Evolutionary conservation across 1,140 invertebrate genomes (phyloP).

Genomic region (Popillia japonica): DNA sequence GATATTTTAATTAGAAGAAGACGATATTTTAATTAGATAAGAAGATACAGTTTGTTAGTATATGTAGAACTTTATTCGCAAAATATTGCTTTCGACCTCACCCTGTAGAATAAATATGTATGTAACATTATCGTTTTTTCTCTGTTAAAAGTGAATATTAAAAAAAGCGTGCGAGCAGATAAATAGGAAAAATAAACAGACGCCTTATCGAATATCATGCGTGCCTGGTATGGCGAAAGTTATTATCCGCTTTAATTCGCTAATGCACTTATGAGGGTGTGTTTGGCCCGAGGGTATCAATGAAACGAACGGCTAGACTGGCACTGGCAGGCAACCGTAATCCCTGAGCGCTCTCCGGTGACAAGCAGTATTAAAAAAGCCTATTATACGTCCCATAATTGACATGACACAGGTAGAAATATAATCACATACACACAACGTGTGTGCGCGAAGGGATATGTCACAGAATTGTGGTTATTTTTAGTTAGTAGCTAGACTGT

Average conservation of each 20-base stretch:
- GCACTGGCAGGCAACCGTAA: constrained; percentile 28
- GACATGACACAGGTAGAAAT: constrained; percentile 34
- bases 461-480: background rate
- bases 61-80: background rate
- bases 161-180: constrained; percentile 29
- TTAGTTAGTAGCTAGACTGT: too few species aligned
- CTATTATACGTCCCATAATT: constrained; percentile 35
- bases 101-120: constrained; percentile 18
- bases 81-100: background rate
- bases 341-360: constrained; percentile 19
- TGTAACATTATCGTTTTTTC: constrained; percentile 32
- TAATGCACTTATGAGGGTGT: constrained; percentile 33
- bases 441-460: background rate
- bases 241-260: constrained; percentile 35
- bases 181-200: constrained; percentile 34
- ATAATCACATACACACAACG: constrained; percentile 17
- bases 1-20: background rate
- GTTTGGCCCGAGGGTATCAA: constrained; percentile 30
- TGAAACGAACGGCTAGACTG: constrained; percentile 4
- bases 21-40: background rate
- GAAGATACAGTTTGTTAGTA: background rate
- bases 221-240: constrained; percentile 32
- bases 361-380: constrained; percentile 34
- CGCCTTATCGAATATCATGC: constrained; percentile 34
- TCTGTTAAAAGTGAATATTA: constrained; percentile 9